Evolutionary conservation across 64 coral and sea anemone genomes (phyloP), one percentile per base, ranked within the genome.

Genomic region (Anthopleura sola): DNA sequence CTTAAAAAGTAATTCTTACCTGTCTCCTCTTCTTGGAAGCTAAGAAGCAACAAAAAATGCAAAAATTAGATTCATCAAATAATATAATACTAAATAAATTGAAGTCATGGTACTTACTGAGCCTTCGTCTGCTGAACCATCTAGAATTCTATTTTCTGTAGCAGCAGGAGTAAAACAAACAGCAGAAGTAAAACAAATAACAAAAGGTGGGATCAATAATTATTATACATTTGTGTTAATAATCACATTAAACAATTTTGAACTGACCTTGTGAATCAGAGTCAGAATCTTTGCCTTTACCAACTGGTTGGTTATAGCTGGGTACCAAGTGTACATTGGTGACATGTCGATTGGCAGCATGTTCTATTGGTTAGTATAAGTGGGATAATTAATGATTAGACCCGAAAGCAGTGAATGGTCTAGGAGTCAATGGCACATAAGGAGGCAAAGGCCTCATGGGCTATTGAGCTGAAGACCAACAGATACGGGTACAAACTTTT

Each of bases 241-340:
- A 3, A 23, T 56, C 14, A 32, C 34, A 34, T 16, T 32, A 36
- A 71, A 62, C 24, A 14, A 32, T 3, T 14, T 2, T 34, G n/a
- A 15, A 34, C 66, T 34, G 14, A 71, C 29, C n/a, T 71, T 32
- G 26, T 10, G 33, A 49, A 60, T 83, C 55, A 56, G 34, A 19
- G 23, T 83, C 82, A 11, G 20, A 4, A 83, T 83, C 82, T 60
- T 83, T 83, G 16, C 17, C 78, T 83, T 83, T 83, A 19, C 44
- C 49, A 62, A 23, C 23, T 60, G 82, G 48, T 83, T 83, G 82
- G 82, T 83, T 83, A 56, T 33, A 53, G 82, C 36, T 55, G 26
- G 82, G 82, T 50, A 83, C 50, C 19, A 83, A 60, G 44, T 83
- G 82, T 23, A 54, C 44, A 29, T 83, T 83, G 32, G 82, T 56